Evolutionary conservation across 2,888 invertebrate species (phyloP).

Genomic region (Gisinianus flammeolus): DNA sequence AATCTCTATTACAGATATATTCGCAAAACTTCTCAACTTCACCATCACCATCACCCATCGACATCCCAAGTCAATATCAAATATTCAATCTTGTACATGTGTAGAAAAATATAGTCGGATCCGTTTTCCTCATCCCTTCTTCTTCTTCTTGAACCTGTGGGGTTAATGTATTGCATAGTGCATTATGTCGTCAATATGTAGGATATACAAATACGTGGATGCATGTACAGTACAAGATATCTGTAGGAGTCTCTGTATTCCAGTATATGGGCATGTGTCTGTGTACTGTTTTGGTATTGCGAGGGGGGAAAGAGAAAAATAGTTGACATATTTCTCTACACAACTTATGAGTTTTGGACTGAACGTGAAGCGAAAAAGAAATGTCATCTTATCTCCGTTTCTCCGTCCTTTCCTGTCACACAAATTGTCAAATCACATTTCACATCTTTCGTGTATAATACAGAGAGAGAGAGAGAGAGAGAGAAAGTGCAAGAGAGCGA

Average conservation of each 20-base stretch:
- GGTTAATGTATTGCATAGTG: neutral
- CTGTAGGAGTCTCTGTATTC: too few species aligned
- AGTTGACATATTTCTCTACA: constrained; percentile 10
- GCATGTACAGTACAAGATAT: too few species aligned
- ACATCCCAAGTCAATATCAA: too few species aligned
- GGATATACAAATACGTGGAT: neutral
- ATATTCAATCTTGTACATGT: too few species aligned
- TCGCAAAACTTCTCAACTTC: neutral
- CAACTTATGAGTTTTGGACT: constrained; percentile 20
- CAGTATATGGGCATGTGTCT: neutral
- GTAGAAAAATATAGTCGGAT: too few species aligned
- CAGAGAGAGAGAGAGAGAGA: too few species aligned
- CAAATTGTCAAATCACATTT: constrained; percentile 33
- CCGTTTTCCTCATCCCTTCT: neutral
- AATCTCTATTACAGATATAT: too few species aligned
- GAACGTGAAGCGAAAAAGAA: constrained; percentile 9
- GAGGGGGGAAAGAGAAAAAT: neutral
- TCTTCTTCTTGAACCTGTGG: neutral
- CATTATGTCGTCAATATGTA: neutral
- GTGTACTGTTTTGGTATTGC: neutral
- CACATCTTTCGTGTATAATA: constrained; percentile 1
- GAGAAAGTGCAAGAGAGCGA: neutral
- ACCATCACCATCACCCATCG: neutral
- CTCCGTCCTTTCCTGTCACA: constrained; percentile 10
- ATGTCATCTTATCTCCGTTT: constrained; percentile 26